phyloP scores from a whole-genome alignment of 2,113 vertebrate genomes.

The Natator depressus region DNA sequence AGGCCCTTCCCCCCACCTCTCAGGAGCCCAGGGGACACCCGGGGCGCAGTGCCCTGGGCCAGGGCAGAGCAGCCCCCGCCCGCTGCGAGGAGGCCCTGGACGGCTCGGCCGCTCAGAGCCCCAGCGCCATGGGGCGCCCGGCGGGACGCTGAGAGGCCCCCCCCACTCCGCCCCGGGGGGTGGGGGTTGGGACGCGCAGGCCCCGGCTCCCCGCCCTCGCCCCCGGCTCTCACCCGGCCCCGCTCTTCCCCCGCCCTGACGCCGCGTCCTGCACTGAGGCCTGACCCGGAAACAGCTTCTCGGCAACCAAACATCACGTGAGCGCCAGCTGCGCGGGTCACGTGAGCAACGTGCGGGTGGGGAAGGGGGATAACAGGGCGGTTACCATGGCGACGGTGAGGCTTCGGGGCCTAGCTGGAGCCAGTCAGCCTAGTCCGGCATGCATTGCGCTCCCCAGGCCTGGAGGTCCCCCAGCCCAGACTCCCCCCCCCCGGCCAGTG shows the following conservation, averaged over 20 bases:
- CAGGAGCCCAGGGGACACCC: background rate
- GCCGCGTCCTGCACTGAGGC: slow-evolving; percentile 71
- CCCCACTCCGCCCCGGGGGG: background rate
- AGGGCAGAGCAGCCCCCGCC: background rate
- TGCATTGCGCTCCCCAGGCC: background rate
- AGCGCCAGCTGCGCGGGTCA: slow-evolving; percentile 35
- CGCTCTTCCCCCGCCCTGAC: slow-evolving; percentile 11
- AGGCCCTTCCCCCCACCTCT: background rate
- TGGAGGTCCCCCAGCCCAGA: background rate
- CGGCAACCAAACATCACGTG: slow-evolving; percentile 73
- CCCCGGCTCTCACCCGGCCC: slow-evolving; percentile 43
- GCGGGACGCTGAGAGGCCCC: background rate
- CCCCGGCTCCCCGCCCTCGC: background rate
- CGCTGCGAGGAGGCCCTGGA: background rate
- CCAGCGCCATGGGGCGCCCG: background rate
- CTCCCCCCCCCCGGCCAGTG: no score
- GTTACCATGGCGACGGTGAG: slow-evolving; percentile 59
- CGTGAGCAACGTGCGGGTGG: slow-evolving; percentile 46
- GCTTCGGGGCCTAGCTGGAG: background rate
- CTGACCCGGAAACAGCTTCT: slow-evolving; percentile 80
- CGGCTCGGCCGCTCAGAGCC: background rate
- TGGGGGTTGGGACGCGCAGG: background rate
- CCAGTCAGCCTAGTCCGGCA: background rate
- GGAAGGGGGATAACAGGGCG: background rate
- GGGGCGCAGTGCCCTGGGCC: background rate